Base-by-base conservation (phyloP, 2,888 invertebrate genomes). In the Xestoiulus laeticollis region DNA sequence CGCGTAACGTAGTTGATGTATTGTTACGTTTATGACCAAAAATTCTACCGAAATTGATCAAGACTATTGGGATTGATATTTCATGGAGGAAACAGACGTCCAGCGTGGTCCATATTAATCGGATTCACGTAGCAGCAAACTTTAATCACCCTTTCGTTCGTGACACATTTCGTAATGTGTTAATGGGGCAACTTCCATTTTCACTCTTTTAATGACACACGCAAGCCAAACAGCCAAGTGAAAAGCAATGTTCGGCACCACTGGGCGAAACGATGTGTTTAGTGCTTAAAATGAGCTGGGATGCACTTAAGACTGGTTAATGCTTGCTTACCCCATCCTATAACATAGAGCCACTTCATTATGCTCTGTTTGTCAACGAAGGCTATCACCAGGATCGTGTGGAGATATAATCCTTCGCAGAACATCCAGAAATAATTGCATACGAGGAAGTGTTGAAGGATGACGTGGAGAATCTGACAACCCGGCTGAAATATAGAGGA, bases 361-460 rank as follows among this genome's bases (percentile, higher is more conserved):
- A 98, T 94, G 89, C 95, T 95, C 90, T 96, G 95, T 93, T 98
- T 98, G 30, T 96, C 96, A 90, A 97, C 96, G 92, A 98, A 98
- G 5, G 98, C 96, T 89, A 96, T 94, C 30, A 98, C 97, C 0
- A 98, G 95, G 90, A 98, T 95, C 0, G 98, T 98, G 93, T 98
- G 98, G 90, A 98, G 94, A 92, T 98, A 98, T 89, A 98, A 94
- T 0, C 98, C 98, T 92, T 98, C 98, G 93, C 97, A 97, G 91
- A 98, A 94, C 98, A 98, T 98, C 98, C 98, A 98, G 90, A 97
- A 95, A 93, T 98, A 98, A 93, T 96, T 98, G 91, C 96, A 96
- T 89, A 98, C 94, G 90, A 98, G 94, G 91, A 96, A 97, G 92
- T 97, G 97, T 92, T 97, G 96, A 87, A 97, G 94, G 85, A 96